Percentiles rank a stretch among this genome's conserved stretches.
Evolutionary conservation across 1,140 invertebrate genomes (phyloP).

Genomic region (Drosophila tristis): DNA sequence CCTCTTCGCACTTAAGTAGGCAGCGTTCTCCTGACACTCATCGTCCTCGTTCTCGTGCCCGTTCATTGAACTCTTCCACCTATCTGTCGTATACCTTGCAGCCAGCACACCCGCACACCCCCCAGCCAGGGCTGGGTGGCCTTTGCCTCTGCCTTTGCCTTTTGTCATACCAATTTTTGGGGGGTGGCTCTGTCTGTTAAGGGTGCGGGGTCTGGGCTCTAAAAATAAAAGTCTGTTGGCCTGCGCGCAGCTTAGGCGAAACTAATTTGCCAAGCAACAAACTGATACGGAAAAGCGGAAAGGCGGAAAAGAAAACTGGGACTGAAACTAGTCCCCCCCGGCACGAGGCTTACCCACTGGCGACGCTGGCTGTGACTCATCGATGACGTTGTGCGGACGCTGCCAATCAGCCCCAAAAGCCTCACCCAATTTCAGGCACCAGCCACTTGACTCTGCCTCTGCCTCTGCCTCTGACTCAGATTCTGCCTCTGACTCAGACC

Average conservation of each 20-base stretch:
- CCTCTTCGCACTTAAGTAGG: conserved; percentile 73
- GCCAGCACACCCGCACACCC: too few species aligned
- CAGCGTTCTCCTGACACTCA: conserved; percentile 39
- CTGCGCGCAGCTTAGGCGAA: conserved; percentile 18
- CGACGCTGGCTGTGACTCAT: conserved; percentile 47
- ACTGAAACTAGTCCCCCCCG: not conserved
- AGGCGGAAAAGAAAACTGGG: not conserved
- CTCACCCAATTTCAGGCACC: not conserved
- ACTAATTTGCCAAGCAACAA: conserved; percentile 43
- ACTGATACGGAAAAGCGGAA: conserved; percentile 8
- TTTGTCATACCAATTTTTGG: conserved; percentile 46
- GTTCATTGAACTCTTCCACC: conserved; percentile 73
- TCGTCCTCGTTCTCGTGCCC: conserved; percentile 38
- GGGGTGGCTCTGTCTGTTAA: not conserved
- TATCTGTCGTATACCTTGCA: not conserved
- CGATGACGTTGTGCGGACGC: conserved; percentile 16
- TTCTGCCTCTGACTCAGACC: not conserved
- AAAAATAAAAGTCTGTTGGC: conserved; percentile 33
- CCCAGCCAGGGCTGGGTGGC: not conserved
- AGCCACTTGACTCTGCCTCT: conserved; percentile 29
- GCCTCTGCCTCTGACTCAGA: not conserved
- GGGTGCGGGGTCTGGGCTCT: not conserved
- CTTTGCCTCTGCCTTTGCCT: conserved; percentile 1
- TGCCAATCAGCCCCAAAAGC: not conserved
- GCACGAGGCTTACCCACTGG: not conserved